These are phyloP conservation scores for Lepus europaeus DNA, from an alignment of 2,113 vertebrate genomes.

Conservation along the genomic window DNA sequence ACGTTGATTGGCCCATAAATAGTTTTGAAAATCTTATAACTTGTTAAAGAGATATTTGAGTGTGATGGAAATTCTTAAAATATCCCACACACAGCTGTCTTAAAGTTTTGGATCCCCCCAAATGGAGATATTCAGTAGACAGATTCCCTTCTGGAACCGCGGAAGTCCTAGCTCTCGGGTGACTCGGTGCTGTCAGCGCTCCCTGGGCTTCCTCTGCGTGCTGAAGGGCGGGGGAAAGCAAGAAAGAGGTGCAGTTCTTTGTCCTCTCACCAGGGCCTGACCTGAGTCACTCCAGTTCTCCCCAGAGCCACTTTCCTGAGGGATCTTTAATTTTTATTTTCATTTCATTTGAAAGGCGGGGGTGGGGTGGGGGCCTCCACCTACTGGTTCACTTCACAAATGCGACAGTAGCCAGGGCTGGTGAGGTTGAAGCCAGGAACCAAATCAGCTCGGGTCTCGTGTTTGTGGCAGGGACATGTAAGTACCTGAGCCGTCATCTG, in stretches of 20 bases:
- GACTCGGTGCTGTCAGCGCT: slow-evolving; percentile 27
- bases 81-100: slow-evolving; percentile 30
- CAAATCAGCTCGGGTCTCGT: no score
- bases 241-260: background rate
- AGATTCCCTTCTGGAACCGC: slow-evolving; percentile 38
- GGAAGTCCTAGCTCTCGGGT: slow-evolving; percentile 21
- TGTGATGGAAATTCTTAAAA: slow-evolving; percentile 57
- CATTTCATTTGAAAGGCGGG: background rate
- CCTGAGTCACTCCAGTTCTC: background rate
- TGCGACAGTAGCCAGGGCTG: no score
- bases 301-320: background rate
- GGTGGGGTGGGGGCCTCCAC: background rate
- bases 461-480: no score
- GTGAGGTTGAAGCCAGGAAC: no score
- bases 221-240: background rate
- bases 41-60: background rate
- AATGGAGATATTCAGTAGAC: background rate
- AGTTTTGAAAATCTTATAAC: slow-evolving; percentile 47
- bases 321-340: background rate
- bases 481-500: no score
- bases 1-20: slow-evolving; percentile 32
- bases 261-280: background rate
- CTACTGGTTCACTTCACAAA: no score
- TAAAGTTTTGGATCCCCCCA: background rate
- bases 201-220: background rate